Percentiles rank a stretch among this genome's conserved stretches.
Conservation (phyloP, 1,140 invertebrate species). For the Episyrphus balteatus region DNA sequence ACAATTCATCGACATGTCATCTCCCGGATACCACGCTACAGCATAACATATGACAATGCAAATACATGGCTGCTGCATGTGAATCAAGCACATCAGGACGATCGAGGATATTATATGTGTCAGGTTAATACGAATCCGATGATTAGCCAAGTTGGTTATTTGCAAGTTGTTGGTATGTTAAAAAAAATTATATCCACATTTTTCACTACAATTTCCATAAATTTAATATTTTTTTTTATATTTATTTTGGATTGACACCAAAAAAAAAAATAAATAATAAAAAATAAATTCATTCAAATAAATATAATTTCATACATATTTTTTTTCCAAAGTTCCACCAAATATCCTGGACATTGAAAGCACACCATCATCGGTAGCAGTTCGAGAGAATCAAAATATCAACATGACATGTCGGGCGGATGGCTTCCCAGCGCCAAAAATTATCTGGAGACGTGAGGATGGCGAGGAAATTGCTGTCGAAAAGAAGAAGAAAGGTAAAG, state of each 20-base stretch:
- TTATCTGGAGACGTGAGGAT: constrained; percentile 85
- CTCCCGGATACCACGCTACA: constrained; percentile 72
- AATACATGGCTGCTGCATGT: constrained; percentile 85
- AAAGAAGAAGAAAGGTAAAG: constrained; percentile 67
- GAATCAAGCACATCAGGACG: constrained; percentile 75
- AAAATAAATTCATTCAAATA: too few relatives aligned
- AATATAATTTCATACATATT: background rate
- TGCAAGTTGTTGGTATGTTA: constrained; percentile 84
- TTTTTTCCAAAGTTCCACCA: constrained; percentile 60
- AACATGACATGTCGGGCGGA: constrained; percentile 80
- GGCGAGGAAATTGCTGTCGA: constrained; percentile 70
- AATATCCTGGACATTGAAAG: constrained; percentile 78
- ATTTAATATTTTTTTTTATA: background rate
- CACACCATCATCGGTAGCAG: constrained; percentile 75
- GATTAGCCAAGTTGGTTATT: constrained; percentile 86
- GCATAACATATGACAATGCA: constrained; percentile 80
- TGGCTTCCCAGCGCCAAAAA: constrained; percentile 75
- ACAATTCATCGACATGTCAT: constrained; percentile 86
- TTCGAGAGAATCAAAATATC: constrained; percentile 81
- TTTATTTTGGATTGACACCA: background rate
- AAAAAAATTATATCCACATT: too few relatives aligned
- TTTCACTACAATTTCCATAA: too few relatives aligned
- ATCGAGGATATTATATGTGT: constrained; percentile 85
- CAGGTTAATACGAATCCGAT: constrained; percentile 93
- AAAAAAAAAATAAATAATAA: background rate